These are phyloP conservation scores for Batillaria attramentaria DNA, from an alignment of 1,140 invertebrate species.

Conservation along the genomic window DNA sequence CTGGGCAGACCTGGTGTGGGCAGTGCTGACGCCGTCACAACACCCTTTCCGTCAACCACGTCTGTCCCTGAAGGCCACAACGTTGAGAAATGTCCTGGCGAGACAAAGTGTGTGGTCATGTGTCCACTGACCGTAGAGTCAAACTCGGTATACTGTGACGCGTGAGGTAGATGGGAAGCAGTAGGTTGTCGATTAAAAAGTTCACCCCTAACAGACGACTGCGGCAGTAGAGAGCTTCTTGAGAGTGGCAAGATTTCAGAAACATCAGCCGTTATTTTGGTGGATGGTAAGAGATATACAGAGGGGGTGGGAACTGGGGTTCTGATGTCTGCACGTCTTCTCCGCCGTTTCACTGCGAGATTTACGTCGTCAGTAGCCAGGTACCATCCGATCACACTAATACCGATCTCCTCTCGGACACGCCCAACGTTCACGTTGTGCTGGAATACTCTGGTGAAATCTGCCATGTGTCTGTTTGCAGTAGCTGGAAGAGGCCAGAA, in stretches of 20 bases:
- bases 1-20: too few relatives aligned
- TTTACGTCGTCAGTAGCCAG: constrained; percentile 17
- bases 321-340: background rate
- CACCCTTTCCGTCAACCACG: too few relatives aligned
- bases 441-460: constrained; percentile 35
- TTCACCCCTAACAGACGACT: background rate
- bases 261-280: background rate
- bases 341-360: background rate
- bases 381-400: constrained; percentile 37
- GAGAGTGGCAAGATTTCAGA: too few relatives aligned
- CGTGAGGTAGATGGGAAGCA: background rate
- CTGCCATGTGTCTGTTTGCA: constrained; percentile 20
- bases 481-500: constrained; percentile 35
- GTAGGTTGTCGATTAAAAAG: background rate
- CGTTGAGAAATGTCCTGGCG: too few relatives aligned
- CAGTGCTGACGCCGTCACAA: too few relatives aligned
- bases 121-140: background rate
- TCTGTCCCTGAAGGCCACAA: too few relatives aligned
- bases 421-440: constrained; percentile 39
- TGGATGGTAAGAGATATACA: background rate
- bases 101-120: too few relatives aligned
- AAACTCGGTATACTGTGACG: background rate
- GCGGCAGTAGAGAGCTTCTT: background rate
- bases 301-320: background rate
- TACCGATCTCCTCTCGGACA: constrained; percentile 27